These are phyloP conservation scores for Mastigias papua DNA, from an alignment of 30 jellyfish, hydroid and myxozoan genomes.

Conservation along the genomic window DNA sequence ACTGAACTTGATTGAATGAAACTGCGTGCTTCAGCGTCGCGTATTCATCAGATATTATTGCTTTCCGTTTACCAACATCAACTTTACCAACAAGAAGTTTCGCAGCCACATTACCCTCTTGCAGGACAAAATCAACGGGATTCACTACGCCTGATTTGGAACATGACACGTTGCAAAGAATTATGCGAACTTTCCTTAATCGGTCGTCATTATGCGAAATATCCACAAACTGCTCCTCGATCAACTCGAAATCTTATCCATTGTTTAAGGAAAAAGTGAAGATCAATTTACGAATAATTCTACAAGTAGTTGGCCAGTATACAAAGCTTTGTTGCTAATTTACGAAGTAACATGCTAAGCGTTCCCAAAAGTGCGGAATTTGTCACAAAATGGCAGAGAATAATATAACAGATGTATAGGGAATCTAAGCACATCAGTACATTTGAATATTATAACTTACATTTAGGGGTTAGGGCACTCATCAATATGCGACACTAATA, in stretches of 20 bases:
- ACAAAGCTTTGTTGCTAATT: too few relatives aligned
- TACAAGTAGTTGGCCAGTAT: too few relatives aligned
- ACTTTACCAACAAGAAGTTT: conserved; percentile 43
- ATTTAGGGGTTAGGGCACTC: too few relatives aligned
- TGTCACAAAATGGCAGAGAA: too few relatives aligned
- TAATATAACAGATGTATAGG: too few relatives aligned
- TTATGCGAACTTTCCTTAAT: conserved; percentile 45
- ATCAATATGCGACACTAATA: too few relatives aligned
- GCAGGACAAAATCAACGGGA: conserved; percentile 76
- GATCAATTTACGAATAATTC: too few relatives aligned
- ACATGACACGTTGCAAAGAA: conserved; percentile 81
- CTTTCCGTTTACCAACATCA: conserved; percentile 64
- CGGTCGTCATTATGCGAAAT: conserved; percentile 68
- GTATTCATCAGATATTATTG: conserved; percentile 56
- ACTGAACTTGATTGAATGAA: conserved; percentile 69
- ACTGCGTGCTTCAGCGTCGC: conserved; percentile 66
- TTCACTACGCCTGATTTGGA: conserved; percentile 83
- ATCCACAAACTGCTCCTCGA: conserved; percentile 61
- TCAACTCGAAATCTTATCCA: conserved; percentile 67
- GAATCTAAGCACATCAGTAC: too few relatives aligned
- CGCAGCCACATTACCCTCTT: conserved; percentile 78
- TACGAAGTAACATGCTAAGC: too few relatives aligned
- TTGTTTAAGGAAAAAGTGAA: neutral
- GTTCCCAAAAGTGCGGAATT: too few relatives aligned
- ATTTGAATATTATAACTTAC: too few relatives aligned